Conservation (phyloP, 2,113 vertebrate species). For the Porphyrio hochstetteri region DNA sequence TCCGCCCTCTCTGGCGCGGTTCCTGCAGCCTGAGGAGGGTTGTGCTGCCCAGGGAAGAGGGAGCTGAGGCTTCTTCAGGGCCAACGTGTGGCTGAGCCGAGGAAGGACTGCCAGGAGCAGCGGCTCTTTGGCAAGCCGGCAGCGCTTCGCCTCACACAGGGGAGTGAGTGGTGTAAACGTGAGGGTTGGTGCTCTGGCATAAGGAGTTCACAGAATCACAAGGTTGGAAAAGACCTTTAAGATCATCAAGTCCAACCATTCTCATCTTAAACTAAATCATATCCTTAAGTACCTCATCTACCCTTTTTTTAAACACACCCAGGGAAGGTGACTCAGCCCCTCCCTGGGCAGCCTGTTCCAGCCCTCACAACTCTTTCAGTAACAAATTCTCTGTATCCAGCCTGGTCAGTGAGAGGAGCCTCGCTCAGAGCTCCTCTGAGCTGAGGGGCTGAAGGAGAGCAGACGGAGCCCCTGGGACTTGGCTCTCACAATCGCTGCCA, state of each 20-base stretch:
- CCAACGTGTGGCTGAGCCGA: neutral
- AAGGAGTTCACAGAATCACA: too few species aligned
- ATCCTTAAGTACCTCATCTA: too few species aligned
- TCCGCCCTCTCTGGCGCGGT: neutral
- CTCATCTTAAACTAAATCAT: too few species aligned
- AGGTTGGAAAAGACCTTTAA: too few species aligned
- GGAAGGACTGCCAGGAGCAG: neutral
- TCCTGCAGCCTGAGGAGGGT: neutral
- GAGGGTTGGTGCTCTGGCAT: neutral
- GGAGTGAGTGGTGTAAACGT: neutral
- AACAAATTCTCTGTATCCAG: neutral
- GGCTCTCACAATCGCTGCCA: rapidly evolving
- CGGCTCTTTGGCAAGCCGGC: neutral
- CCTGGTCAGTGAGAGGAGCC: rapidly evolving
- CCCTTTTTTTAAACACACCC: too few species aligned
- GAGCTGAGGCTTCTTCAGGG: neutral
- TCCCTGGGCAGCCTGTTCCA: too few species aligned
- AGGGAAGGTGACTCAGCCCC: too few species aligned
- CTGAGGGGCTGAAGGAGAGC: neutral
- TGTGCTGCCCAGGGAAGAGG: neutral
- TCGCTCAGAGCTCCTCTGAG: neutral
- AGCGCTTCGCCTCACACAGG: neutral
- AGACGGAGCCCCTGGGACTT: neutral
- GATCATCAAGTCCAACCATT: too few species aligned
- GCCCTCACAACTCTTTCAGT: too few species aligned